Evolutionary conservation across 2,888 invertebrate species (phyloP).

Genomic region (Clepsis dumicolana): DNA sequence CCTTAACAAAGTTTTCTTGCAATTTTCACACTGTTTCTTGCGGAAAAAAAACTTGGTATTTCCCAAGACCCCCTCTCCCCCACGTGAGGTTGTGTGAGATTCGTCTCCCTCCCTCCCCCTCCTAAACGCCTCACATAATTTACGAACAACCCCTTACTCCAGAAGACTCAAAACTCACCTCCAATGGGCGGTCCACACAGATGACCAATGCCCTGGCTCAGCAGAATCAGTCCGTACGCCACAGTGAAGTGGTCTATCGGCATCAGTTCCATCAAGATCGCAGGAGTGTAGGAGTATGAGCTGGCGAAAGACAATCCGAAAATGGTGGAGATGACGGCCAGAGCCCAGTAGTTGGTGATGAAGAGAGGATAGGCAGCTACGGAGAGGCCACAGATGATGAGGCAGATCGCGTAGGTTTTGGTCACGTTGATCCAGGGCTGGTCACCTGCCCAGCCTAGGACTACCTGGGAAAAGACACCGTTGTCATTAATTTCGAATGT

Average conservation of each 20-base stretch:
- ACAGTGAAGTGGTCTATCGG: conserved; percentile 96
- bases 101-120: too few species aligned
- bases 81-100: too few species aligned
- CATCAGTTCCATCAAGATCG: conserved; percentile 95
- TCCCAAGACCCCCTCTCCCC: too few species aligned
- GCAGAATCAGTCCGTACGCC: conserved; percentile 94
- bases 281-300: conserved; percentile 95
- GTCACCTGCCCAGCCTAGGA: conserved; percentile 95
- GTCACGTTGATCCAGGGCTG: conserved; percentile 93
- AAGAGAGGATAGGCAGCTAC: conserved; percentile 87
- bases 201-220: conserved; percentile 98
- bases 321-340: conserved; percentile 84
- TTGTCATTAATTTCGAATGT: neutral
- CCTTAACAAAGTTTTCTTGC: too few species aligned
- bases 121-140: too few species aligned
- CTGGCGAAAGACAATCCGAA: conserved; percentile 97
- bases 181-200: conserved; percentile 96
- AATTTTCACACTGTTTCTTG: too few species aligned
- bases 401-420: conserved; percentile 92
- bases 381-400: conserved; percentile 88
- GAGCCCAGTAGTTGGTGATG: conserved; percentile 79
- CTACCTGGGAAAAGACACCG: conserved; percentile 81
- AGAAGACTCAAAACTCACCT: conserved; percentile 80
- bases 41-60: too few species aligned
- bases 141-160: too few species aligned